These are phyloP conservation scores for Caenorhabditis angaria DNA, from an alignment of 2,888 invertebrate species.

Conservation along the genomic window DNA sequence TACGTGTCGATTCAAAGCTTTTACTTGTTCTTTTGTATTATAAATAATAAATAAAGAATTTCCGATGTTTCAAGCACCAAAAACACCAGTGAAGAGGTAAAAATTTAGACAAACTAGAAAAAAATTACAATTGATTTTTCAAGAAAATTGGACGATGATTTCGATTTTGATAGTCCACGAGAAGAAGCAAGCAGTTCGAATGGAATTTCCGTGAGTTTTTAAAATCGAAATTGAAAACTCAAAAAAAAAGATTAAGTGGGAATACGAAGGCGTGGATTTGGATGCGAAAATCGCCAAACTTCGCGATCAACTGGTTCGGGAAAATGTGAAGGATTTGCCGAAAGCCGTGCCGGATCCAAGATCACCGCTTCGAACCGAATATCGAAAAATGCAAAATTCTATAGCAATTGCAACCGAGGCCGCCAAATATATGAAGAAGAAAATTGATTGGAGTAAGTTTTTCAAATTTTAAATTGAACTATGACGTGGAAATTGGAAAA, in stretches of 20 bases:
- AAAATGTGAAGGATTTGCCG: background rate
- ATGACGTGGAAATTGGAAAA: too few species aligned
- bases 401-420: background rate
- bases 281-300: conserved; percentile 11
- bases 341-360: conserved; percentile 15
- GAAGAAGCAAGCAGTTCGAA: background rate
- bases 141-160: background rate
- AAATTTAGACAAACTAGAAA: background rate
- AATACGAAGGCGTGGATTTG: conserved; percentile 11
- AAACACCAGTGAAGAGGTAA: background rate
- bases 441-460: background rate
- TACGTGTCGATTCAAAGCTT: background rate
- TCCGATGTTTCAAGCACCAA: background rate
- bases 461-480: too few species aligned
- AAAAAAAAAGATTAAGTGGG: conserved; percentile 19
- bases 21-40: background rate
- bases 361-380: conserved; percentile 24
- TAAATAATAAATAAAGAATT: background rate
- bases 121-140: background rate
- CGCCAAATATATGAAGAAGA: background rate
- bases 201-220: background rate
- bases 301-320: conserved; percentile 6
- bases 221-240: background rate
- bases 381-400: background rate
- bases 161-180: background rate